These are phyloP conservation scores for Natator depressus DNA, from an alignment of 2,113 vertebrate genomes.

Conservation along the genomic window DNA sequence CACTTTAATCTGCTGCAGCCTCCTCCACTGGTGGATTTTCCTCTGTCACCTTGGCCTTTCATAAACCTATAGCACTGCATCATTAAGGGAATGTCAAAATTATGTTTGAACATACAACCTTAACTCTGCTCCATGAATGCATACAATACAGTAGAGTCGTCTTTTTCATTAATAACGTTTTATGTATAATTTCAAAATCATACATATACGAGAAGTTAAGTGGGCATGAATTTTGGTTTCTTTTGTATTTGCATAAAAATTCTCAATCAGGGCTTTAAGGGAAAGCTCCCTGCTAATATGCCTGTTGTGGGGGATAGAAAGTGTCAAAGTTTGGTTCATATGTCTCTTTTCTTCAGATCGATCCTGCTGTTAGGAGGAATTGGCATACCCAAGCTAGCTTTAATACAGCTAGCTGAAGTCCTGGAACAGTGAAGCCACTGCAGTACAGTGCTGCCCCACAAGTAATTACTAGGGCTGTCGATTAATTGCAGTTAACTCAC, in stretches of 20 bases:
- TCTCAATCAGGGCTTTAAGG: not conserved
- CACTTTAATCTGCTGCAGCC: not conserved
- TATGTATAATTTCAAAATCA: not conserved
- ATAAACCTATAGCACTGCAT: not conserved
- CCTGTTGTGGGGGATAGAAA: not conserved
- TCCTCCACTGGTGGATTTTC: conserved; percentile 26
- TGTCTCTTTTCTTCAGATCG: not conserved
- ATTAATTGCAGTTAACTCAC: too few species aligned
- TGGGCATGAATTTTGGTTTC: not conserved
- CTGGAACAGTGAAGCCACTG: too few species aligned
- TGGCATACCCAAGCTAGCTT: too few species aligned
- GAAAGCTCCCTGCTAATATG: not conserved
- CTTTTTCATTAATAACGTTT: not conserved
- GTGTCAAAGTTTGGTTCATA: conserved; percentile 1
- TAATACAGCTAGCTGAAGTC: too few species aligned
- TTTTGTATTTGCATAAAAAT: not conserved
- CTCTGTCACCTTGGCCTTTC: not conserved
- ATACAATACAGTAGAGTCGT: not conserved
- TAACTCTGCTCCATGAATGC: accelerated
- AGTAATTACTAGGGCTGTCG: too few species aligned
- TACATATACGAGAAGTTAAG: not conserved
- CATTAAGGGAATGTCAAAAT: not conserved
- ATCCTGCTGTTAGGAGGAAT: conserved; percentile 8
- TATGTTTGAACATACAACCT: not conserved
- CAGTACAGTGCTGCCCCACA: too few species aligned